Conservation (phyloP, 2,113 vertebrate species). For the Gorsachius goisagi region DNA sequence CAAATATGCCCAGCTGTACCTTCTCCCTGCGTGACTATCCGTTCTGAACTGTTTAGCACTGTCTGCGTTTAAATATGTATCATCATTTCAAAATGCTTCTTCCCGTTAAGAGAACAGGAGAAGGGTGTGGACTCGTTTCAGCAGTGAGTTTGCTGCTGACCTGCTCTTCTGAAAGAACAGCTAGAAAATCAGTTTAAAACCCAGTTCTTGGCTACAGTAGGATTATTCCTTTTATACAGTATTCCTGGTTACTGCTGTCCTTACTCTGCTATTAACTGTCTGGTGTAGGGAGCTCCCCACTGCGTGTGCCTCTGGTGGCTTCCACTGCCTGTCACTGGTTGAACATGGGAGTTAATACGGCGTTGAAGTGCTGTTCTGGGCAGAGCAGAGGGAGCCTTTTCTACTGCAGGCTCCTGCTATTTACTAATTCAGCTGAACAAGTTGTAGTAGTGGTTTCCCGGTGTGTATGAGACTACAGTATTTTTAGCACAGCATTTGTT, state of each 20-base stretch:
- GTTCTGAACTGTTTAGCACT: not conserved
- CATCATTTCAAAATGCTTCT: not conserved
- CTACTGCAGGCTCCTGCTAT: not conserved
- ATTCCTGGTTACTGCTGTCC: not conserved
- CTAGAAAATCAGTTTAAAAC: not conserved
- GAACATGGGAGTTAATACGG: not conserved
- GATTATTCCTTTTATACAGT: not conserved
- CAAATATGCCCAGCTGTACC: not conserved
- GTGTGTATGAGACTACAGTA: not conserved
- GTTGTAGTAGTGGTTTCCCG: not conserved
- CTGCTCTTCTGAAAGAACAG: not conserved
- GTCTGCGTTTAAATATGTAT: not conserved
- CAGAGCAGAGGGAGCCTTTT: not conserved
- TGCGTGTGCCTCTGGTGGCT: not conserved
- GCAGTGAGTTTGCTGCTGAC: not conserved
- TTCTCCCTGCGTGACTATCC: not conserved
- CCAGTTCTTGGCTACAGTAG: not conserved
- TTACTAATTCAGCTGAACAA: not conserved
- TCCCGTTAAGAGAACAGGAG: not conserved
- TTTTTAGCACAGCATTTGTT: slow-evolving; percentile 32
- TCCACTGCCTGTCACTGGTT: not conserved
- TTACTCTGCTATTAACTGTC: not conserved
- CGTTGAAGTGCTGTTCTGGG: not conserved
- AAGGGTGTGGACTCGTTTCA: not conserved
- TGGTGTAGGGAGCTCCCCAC: not conserved